Percentiles rank a stretch among this genome's conserved stretches.
Conservation (phyloP, 2,888 invertebrate species). For the Trachelus tabidus region DNA sequence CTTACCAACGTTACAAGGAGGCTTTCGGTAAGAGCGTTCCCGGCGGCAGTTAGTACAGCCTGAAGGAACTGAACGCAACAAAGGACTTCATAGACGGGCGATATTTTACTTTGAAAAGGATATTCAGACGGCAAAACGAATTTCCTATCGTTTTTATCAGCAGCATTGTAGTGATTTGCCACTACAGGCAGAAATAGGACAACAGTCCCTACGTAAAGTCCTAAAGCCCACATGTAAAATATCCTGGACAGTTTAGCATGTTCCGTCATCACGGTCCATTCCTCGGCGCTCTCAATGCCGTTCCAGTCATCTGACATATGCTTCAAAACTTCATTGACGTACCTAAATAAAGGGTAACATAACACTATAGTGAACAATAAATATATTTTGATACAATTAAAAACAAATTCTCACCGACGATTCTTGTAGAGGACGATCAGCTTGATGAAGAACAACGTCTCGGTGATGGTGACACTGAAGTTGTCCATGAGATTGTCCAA, state of each 20-base stretch:
- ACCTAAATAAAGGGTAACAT: neutral
- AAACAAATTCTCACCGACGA: conserved; percentile 19
- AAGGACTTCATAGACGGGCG: conserved; percentile 28
- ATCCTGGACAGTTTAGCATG: neutral
- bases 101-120: conserved; percentile 23
- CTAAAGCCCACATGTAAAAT: neutral
- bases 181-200: neutral
- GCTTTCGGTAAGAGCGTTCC: conserved; percentile 16
- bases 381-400: neutral
- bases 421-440: conserved; percentile 27
- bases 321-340: neutral
- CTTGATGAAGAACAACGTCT: conserved; percentile 24
- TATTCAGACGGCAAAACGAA: conserved; percentile 25
- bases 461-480: conserved; percentile 26
- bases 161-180: neutral
- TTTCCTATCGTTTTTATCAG: conserved; percentile 20
- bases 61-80: conserved; percentile 23
- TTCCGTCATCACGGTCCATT: neutral
- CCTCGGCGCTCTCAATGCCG: neutral
- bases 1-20: conserved; percentile 27
- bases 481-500: conserved; percentile 25
- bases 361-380: neutral
- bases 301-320: neutral
- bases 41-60: conserved; percentile 21
- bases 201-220: neutral